Conservation (phyloP, 1,140 invertebrate species). For the Mycetomoellerius zeteki region DNA sequence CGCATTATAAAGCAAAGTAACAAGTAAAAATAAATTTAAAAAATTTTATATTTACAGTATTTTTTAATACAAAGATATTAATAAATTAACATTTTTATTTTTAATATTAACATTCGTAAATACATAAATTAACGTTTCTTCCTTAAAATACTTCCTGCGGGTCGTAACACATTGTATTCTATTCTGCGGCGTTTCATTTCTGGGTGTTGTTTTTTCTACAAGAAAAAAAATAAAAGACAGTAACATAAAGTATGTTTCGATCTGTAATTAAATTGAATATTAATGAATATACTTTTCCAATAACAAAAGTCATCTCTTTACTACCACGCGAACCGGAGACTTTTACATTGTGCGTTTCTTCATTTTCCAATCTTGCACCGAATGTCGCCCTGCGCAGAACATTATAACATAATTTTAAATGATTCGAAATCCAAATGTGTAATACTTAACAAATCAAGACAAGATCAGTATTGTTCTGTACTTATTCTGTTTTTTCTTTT, state of each 20-base stretch:
- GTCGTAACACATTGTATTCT: constrained; percentile 91
- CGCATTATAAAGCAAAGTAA: neutral
- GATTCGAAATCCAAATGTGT: neutral
- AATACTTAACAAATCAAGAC: neutral
- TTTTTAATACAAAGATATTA: constrained; percentile 23
- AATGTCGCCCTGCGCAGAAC: constrained; percentile 89
- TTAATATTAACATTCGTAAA: constrained; percentile 15
- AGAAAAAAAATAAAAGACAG: constrained; percentile 27
- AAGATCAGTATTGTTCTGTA: constrained; percentile 75
- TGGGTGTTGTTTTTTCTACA: constrained; percentile 63
- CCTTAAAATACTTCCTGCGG: constrained; percentile 87
- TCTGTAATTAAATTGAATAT: neutral
- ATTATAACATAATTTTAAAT: constrained; percentile 64
- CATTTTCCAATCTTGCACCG: constrained; percentile 89
- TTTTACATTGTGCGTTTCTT: constrained; percentile 87
- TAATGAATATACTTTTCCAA: constrained; percentile 87
- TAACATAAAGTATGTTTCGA: neutral
- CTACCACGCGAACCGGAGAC: constrained; percentile 90
- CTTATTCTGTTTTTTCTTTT: constrained; percentile 87
- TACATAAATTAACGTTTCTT: constrained; percentile 68
- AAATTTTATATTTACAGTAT: constrained; percentile 29
- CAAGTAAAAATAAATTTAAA: neutral
- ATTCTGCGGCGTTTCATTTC: constrained; percentile 89
- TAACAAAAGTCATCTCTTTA: constrained; percentile 93
- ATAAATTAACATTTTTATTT: constrained; percentile 31